Base-by-base conservation (phyloP, 2,113 vertebrate genomes). In the Dipodomys merriami region DNA sequence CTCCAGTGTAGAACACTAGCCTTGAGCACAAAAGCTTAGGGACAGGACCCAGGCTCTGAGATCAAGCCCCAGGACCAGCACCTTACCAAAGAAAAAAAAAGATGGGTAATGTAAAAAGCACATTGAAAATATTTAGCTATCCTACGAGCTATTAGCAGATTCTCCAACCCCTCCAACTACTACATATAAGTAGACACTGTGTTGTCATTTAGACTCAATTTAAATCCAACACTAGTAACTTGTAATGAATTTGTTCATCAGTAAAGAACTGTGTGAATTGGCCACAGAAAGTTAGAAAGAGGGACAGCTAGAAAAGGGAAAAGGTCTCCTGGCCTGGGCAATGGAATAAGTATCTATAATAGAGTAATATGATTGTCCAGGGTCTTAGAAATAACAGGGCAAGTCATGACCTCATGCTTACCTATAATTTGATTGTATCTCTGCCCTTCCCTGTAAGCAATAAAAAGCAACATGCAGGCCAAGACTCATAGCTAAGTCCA, bases 401-500 rank as follows among this genome's bases (percentile, higher is more conserved):
- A 64, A 27, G 13, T 80, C 35, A 72, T 73, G 15, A 79, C 27
- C 62, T 46, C 33, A 1, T 44, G 53, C n/a, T 88, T 83, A 60
- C 88, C 79, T 72, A 19, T 33, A 64, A 86, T 29, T 91, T 71
- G n/a, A 53, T 67, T 46, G 10, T 73, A 68, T 20, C 78, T 94
- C 80, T 83, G 29, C 16, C 46, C 25, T 91, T 86, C 46, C 44
- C 39, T 49, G 12, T 69, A 86, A 83, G 19, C 71, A 86, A 76
- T 79, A 71, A 95, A 91, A 95, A 86, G 35, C 44, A 94, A 19
- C 30, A 49, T 90, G 22, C 25, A 81, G 7, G 44, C 83, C 83
- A 94, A 53, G n/a, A 85, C 84, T 73, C 71, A 79, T 23, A 90
- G 77, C 12, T 80, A 91, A 94, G n/a, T 62, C 16, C 57, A 91